Conservation (phyloP, 2,888 invertebrate genomes). For the Allophyes oxyacanthae region DNA sequence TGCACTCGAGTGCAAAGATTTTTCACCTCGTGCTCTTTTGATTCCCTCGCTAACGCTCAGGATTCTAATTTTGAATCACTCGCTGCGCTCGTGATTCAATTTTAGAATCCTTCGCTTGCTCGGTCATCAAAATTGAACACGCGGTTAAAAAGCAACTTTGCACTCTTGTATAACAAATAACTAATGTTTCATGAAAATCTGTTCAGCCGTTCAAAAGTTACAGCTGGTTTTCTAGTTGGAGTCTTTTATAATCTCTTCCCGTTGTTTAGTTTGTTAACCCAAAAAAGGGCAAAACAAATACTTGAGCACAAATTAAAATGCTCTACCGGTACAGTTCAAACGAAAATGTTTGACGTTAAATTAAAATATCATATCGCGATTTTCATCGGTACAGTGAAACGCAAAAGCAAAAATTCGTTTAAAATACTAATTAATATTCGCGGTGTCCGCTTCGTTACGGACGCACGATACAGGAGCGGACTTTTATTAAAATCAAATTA, state of each 20-base stretch:
- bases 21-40: too few species aligned
- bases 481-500: conserved; percentile 60
- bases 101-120: too few species aligned
- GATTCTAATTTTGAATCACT: too few species aligned
- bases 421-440: conserved; percentile 53
- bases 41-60: too few species aligned
- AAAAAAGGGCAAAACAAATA: conserved; percentile 4
- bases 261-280: conserved; percentile 14
- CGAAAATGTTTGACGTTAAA: conserved; percentile 19
- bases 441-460: conserved; percentile 28
- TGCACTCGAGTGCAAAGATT: too few species aligned
- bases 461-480: conserved; percentile 30
- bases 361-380: conserved; percentile 28
- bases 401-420: conserved; percentile 27
- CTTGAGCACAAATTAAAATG: conserved; percentile 7
- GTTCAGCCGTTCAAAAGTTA: too few species aligned
- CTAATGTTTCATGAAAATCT: too few species aligned
- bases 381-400: background rate
- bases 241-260: background rate
- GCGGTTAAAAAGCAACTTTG: too few species aligned
- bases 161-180: too few species aligned
- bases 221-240: too few species aligned
- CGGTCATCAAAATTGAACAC: too few species aligned
- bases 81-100: too few species aligned
- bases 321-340: conserved; percentile 1